phyloP scores from a whole-genome alignment of 2,113 vertebrate genomes.

The Macrotus californicus region DNA sequence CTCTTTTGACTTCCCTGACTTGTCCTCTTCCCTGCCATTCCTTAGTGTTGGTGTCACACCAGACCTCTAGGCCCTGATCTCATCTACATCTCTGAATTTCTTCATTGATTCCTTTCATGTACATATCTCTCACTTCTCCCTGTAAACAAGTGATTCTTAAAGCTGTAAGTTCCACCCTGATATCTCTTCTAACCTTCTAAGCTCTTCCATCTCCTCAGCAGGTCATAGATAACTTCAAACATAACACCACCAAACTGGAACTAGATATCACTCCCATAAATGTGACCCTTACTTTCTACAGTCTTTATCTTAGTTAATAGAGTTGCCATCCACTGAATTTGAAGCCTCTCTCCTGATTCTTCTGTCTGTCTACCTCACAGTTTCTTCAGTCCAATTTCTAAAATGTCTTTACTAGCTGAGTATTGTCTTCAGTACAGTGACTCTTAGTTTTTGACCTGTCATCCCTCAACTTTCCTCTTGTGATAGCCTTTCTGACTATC shows the following conservation, averaged over 20 bases:
- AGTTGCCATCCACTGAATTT: neutral
- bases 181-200: neutral
- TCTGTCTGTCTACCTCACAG: neutral
- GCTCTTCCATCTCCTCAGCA: neutral
- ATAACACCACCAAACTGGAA: neutral
- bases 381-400: neutral
- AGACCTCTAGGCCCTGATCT: neutral
- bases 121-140: neutral
- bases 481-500: neutral
- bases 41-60: neutral
- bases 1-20: neutral
- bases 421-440: neutral
- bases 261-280: neutral
- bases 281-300: neutral
- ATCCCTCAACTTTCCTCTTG: neutral
- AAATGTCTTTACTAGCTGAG: neutral
- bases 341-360: neutral
- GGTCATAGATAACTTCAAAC: neutral
- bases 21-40: neutral
- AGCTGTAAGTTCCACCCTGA: neutral
- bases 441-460: neutral
- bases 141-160: neutral
- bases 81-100: neutral
- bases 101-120: neutral
- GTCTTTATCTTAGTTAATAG: neutral